A percentile compares a stretch with the other conserved stretches of the same genome.
Conservation (phyloP, 2,113 vertebrate genomes). For the Zootoca vivipara region DNA sequence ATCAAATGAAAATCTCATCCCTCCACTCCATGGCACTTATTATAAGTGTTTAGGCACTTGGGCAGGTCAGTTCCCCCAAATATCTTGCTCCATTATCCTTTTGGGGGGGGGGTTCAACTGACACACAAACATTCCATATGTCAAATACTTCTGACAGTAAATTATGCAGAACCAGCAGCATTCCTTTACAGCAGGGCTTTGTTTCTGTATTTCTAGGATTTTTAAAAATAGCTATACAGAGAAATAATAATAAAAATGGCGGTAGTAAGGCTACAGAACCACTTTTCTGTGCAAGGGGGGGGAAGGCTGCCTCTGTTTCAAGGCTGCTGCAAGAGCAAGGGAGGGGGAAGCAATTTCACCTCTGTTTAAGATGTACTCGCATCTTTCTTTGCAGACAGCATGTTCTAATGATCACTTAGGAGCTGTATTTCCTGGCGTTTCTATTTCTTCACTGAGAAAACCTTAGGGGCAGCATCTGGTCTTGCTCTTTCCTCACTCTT, state of each 20-base stretch:
- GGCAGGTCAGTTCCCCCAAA: not conserved
- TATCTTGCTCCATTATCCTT: not conserved
- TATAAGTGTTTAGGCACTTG: not conserved
- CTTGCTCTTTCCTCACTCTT: slow-evolving; percentile 26
- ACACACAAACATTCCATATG: not conserved
- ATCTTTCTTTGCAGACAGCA: slow-evolving; percentile 2
- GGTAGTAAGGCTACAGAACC: not conserved
- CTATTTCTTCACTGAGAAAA: slow-evolving; percentile 1
- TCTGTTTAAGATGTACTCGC: not conserved
- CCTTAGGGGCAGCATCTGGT: not conserved
- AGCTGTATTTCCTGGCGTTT: not conserved
- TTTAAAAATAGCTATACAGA: rapidly evolving
- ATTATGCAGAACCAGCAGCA: not conserved
- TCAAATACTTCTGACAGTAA: not conserved
- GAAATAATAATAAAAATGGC: not conserved
- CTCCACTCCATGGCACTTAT: not conserved
- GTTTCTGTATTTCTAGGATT: not conserved
- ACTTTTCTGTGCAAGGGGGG: not conserved
- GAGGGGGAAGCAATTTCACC: not conserved
- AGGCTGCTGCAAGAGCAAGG: not conserved
- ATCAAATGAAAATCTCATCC: too few species aligned
- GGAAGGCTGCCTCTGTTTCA: rapidly evolving
- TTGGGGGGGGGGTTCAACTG: not conserved
- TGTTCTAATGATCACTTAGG: not conserved
- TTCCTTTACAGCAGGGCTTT: not conserved